Evolutionary conservation across 2,888 invertebrate genomes (phyloP).

Genomic region (Stenchaetothrips biformis): DNA sequence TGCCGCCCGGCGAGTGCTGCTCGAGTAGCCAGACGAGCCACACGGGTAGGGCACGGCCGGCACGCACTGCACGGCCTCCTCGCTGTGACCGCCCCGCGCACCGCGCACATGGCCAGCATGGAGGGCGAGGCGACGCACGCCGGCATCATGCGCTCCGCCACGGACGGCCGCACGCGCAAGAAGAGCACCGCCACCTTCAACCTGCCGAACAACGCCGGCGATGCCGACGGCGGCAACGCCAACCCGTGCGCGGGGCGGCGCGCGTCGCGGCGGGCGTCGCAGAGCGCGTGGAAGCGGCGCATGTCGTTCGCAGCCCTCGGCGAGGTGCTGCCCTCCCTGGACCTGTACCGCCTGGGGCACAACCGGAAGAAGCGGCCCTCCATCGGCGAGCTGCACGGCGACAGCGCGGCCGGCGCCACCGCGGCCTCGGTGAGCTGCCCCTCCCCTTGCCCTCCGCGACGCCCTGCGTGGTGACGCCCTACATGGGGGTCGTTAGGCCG

Average conservation of each 20-base stretch:
- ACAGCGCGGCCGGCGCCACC: slow-evolving; percentile 38
- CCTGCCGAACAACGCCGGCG: background rate
- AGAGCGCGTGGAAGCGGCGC: slow-evolving; percentile 3
- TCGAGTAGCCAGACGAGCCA: background rate
- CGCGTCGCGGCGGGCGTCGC: background rate
- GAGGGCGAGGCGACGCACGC: background rate
- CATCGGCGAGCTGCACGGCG: slow-evolving; percentile 74
- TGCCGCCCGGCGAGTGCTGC: background rate
- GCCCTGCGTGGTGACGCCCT: too few species aligned
- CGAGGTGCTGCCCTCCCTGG: slow-evolving; percentile 74
- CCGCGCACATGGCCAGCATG: background rate
- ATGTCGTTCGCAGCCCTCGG: slow-evolving; percentile 11
- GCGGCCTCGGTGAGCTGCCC: background rate
- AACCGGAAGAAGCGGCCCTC: slow-evolving; percentile 75
- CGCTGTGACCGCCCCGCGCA: background rate
- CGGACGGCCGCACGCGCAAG: slow-evolving; percentile 2
- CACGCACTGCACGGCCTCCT: too few species aligned
- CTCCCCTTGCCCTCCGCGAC: background rate
- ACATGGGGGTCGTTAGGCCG: too few species aligned
- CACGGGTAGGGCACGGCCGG: too few species aligned
- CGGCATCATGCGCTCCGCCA: slow-evolving; percentile 4
- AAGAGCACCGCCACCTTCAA: slow-evolving; percentile 11
- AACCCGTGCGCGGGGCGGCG: background rate
- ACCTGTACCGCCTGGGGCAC: slow-evolving; percentile 75
- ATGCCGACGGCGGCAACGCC: background rate